Conservation (phyloP, 2,797 vertebrate genomes). For the Lepilemur ruficaudatus region DNA sequence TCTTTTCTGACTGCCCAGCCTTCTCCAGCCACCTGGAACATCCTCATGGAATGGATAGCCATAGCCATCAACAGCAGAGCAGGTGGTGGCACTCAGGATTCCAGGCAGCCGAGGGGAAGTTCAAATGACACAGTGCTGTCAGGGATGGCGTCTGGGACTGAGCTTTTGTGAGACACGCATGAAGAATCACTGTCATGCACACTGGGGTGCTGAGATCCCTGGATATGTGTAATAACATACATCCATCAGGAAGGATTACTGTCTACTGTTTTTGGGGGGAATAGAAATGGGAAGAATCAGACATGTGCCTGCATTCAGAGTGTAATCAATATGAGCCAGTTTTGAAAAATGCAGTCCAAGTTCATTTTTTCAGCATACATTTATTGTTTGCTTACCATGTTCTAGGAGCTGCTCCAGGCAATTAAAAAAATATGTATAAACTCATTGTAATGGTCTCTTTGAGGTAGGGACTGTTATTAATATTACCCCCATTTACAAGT, state of each 20-base stretch:
- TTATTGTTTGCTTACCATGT: background rate
- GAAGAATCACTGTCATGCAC: background rate
- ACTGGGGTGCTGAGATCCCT: background rate
- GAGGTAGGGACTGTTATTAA: background rate
- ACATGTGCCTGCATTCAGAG: background rate
- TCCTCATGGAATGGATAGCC: background rate
- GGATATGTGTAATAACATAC: background rate
- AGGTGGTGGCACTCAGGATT: background rate
- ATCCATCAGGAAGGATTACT: background rate
- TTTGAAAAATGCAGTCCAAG: background rate
- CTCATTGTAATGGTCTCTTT: background rate
- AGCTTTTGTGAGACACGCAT: background rate
- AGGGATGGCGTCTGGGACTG: background rate
- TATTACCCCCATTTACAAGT: background rate
- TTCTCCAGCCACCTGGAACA: background rate
- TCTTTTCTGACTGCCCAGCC: background rate
- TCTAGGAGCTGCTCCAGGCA: background rate
- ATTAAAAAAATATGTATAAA: background rate
- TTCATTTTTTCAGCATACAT: background rate
- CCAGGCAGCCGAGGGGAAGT: background rate
- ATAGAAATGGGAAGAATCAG: background rate
- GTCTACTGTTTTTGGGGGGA: background rate
- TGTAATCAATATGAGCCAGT: background rate
- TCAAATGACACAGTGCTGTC: background rate
- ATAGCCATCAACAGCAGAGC: background rate